Conservation (phyloP, 2,113 vertebrate genomes). For the Athene noctua region DNA sequence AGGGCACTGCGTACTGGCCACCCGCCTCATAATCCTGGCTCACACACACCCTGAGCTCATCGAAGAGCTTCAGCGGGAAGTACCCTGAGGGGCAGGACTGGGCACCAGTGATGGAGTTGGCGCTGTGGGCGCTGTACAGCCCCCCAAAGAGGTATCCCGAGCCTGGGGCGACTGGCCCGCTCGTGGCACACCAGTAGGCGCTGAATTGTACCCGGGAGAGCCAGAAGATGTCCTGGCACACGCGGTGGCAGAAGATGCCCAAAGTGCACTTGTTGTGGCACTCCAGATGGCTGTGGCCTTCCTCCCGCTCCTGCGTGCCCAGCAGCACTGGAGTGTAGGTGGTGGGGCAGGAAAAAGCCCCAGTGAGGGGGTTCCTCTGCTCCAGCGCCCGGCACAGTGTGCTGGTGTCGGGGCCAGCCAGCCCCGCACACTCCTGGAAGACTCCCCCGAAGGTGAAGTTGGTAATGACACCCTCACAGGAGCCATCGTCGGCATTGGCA, state of each 20-base stretch:
- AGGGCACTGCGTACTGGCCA: constrained; percentile 72
- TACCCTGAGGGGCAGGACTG: constrained; percentile 79
- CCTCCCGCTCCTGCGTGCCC: constrained; percentile 76
- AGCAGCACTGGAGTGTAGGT: constrained; percentile 72
- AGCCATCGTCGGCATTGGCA: constrained; percentile 84
- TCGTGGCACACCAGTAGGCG: constrained; percentile 81
- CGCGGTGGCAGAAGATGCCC: constrained; percentile 60
- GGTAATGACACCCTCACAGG: constrained; percentile 75
- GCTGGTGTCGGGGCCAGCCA: constrained; percentile 17
- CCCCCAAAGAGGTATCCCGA: constrained; percentile 88
- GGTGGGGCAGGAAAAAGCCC: constrained; percentile 75
- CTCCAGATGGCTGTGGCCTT: constrained; percentile 77
- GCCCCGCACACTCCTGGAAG: constrained; percentile 77
- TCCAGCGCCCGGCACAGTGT: constrained; percentile 73
- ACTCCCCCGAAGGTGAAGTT: constrained; percentile 90
- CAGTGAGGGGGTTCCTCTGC: constrained; percentile 84
- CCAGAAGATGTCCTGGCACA: constrained; percentile 76
- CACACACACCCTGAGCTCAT: constrained; percentile 79
- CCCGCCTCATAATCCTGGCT: constrained; percentile 82
- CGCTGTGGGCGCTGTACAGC: constrained; percentile 72
- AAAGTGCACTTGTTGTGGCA: constrained; percentile 62
- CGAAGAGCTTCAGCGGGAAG: constrained; percentile 74
- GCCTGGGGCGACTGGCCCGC: background rate
- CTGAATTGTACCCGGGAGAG: constrained; percentile 75
- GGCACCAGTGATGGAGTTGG: constrained; percentile 81